Evolutionary conservation across 37 sponge, comb jelly and placozoan genomes (phyloP).

Genomic region (Ianthella basta): DNA sequence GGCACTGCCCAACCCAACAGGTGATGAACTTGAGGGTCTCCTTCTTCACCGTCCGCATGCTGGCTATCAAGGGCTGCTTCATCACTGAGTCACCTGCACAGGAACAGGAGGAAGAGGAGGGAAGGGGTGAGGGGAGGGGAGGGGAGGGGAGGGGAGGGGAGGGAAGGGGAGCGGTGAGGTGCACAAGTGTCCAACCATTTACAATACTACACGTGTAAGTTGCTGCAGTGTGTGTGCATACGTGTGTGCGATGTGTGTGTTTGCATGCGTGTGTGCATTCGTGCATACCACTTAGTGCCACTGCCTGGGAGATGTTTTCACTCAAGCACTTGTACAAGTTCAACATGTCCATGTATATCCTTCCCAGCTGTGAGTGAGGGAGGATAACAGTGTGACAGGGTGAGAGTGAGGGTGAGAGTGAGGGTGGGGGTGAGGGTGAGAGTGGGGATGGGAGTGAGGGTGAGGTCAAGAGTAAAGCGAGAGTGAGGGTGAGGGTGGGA

Average conservation of each 20-base stretch:
- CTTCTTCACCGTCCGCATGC: slow-evolving; percentile 95
- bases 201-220: too few species aligned
- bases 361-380: slow-evolving; percentile 87
- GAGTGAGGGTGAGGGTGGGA: too few species aligned
- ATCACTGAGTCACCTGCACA: slow-evolving; percentile 82
- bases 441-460: too few species aligned
- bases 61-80: slow-evolving; percentile 88
- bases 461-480: too few species aligned
- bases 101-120: neutral
- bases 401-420: too few species aligned
- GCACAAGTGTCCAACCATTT: too few species aligned
- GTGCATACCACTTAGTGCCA: slow-evolving; percentile 85
- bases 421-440: too few species aligned
- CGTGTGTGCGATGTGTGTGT: slow-evolving; percentile 59
- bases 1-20: slow-evolving; percentile 88
- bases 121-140: neutral
- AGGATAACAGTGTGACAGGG: too few species aligned
- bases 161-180: neutral
- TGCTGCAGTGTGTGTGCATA: slow-evolving; percentile 79
- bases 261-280: neutral
- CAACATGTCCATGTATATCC: slow-evolving; percentile 98
- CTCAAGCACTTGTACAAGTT: slow-evolving; percentile 97
- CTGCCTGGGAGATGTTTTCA: slow-evolving; percentile 89
- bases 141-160: neutral
- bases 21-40: slow-evolving; percentile 94